Evolutionary conservation across 2,797 vertebrate genomes (phyloP).

Genomic region (Mus minutoides): DNA sequence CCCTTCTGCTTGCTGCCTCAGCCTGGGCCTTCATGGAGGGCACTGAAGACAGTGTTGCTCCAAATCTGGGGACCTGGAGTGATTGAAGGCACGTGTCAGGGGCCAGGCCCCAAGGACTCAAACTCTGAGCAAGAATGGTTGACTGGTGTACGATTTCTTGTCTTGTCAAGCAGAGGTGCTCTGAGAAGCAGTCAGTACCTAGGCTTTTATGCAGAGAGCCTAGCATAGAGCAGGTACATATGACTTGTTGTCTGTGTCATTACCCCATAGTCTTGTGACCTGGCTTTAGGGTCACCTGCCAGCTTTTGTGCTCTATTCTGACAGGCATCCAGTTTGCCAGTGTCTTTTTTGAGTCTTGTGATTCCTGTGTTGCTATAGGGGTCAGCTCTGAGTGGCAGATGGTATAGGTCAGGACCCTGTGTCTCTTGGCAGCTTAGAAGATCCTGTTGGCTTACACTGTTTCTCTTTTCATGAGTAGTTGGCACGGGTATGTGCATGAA

Average conservation of each 20-base stretch:
- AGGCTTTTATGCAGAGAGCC: not conserved
- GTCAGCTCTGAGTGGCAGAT: not conserved
- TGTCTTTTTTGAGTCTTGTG: not conserved
- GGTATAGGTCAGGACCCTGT: not conserved
- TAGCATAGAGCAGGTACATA: rapidly evolving
- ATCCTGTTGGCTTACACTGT: rapidly evolving
- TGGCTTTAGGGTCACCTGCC: not conserved
- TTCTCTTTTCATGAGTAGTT: rapidly evolving
- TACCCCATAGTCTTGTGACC: not conserved
- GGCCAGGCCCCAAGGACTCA: not conserved
- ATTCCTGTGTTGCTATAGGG: not conserved
- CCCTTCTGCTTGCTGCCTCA: not conserved
- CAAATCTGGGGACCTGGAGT: not conserved
- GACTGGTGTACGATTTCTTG: no score
- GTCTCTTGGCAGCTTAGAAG: not conserved
- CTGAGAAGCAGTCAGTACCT: not conserved
- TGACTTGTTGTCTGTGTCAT: not conserved
- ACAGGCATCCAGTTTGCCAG: not conserved
- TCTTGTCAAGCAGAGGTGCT: not conserved
- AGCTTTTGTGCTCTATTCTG: not conserved
- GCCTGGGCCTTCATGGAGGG: not conserved
- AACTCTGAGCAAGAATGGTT: not conserved
- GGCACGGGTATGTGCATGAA: not conserved
- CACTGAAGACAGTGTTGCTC: not conserved
- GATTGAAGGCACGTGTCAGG: not conserved